Base-by-base conservation (phyloP, 1,140 invertebrate species). In the Aphelinus atriplicis region DNA sequence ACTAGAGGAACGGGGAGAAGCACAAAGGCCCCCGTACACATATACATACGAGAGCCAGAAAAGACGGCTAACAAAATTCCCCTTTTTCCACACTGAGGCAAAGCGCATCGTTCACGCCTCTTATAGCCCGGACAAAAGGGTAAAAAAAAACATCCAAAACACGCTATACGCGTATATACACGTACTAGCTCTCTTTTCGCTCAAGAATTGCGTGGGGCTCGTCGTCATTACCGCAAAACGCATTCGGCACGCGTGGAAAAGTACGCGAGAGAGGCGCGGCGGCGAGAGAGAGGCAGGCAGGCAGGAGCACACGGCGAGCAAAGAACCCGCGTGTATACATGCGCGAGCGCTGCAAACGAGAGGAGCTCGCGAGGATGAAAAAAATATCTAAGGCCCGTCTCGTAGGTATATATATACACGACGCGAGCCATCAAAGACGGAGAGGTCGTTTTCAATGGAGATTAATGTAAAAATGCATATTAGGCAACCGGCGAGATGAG, bases 61-160 rank as follows among this genome's bases (percentile, higher is more conserved):
- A 65, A 65, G 63, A 50, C 48, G 63, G 63, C 63, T 65, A 65
- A 65, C 63, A 48, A 65, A 65, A n/a, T 65, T 26, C 26, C 26
- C 26, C 26, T 26, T 26, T 26, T 26, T 26, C 26, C 26, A 26
- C 26, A 26, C 47, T 53, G 47, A 65, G 47, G 63, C 46, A 65
- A 65, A 65, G 63, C 63, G 63, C 63, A 65, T 65, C 63, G 10
- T 65, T 65, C 63, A 65, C 63, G 63, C 63, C 63, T 65, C 63
- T 53, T 65, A 26, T 0, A 43, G 10, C 50, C 63, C 47, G 26
- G 63, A 65, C 63, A 65, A 65, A 65, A 65, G 63, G 63, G 46
- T 26, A 26, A 26, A 26, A 26, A 26, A 65, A 65, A 65, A 53
- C 63, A 53, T 47, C 48, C 63, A 53, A 65, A 65, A 65, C 42